Base-by-base conservation (phyloP, 1,140 invertebrate genomes). In the Drosophila kurseongensis region DNA sequence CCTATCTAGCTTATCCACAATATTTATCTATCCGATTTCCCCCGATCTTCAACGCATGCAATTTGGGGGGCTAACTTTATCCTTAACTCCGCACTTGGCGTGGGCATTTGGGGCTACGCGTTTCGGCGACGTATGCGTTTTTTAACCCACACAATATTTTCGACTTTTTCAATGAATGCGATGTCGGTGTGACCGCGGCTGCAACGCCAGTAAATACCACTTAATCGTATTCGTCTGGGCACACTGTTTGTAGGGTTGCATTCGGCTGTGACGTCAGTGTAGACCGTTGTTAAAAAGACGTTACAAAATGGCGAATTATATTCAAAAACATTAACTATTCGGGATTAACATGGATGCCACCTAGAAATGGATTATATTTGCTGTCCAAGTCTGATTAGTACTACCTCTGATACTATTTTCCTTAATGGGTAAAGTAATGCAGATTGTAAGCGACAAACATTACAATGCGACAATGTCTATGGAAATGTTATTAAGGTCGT, bases 141-240 rank as follows among this genome's bases (percentile, higher is more conserved):
- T 72, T 78, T 78, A 48, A 47, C 75, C 80, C 80, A 83, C 80
- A 84, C 80, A 67, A 83, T 77, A 68, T 77, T 75, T 83, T 82
- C 71, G 81, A 84, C 80, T 84, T 84, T 84, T 83, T 83, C 80
- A 82, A 78, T 81, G 78, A 82, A 45, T 73, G 77, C 44, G 44
- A 50, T 23, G 13, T n/a, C 13, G 27, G 27, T 50, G 27, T 50
- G 48, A 35, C 48, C 48, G 29, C 29, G 48, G 29, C 29, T 32
- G n/a, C 48, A 32, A 51, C 29, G 48, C 48, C 29, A 51, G 48
- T 51, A 51, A 51, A 51, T 51, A 51, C 48, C 9, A 32, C 8
- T 0, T 9, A 9, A 14, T 16, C 1, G 0, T 9, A 3, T 1
- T 4, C n/a, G 9, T 8, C 4, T 51, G 48, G 29, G 29, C 48